A percentile compares a stretch with the other conserved stretches of the same genome.
phyloP scores from a whole-genome alignment of 2,797 vertebrate genomes.

The Antrozous pallidus region DNA sequence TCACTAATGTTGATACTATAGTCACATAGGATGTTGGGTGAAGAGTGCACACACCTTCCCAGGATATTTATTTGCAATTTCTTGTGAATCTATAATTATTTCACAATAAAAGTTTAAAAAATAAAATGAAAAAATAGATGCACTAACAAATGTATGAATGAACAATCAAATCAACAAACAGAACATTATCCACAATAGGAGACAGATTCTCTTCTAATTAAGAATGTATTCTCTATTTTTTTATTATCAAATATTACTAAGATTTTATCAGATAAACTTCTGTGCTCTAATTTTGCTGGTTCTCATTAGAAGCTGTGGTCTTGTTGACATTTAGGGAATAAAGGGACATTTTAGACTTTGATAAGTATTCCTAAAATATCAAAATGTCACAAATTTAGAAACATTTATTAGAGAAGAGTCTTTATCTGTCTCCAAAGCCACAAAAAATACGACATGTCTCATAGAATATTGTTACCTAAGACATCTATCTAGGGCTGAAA shows the following conservation, averaged over 20 bases:
- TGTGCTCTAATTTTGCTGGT: not conserved
- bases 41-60: not conserved
- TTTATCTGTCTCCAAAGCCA: constrained; percentile 3
- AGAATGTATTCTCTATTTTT: not conserved
- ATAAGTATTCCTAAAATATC: not conserved
- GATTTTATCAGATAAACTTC: not conserved
- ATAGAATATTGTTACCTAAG: not conserved
- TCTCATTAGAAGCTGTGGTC: not conserved
- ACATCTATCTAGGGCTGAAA: not conserved
- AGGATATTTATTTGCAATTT: not conserved
- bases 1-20: not conserved
- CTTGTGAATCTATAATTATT: not conserved
- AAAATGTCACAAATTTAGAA: constrained; percentile 24
- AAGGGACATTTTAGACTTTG: not conserved
- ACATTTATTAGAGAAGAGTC: not conserved
- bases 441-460: not conserved
- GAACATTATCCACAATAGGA: not conserved
- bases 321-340: not conserved
- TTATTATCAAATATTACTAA: not conserved
- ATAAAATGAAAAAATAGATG: not conserved
- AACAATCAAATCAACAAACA: not conserved
- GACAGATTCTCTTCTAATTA: not conserved
- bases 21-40: not conserved
- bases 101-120: not conserved
- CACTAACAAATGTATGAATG: not conserved